Base-by-base conservation (phyloP, 1,140 invertebrate species). In the Leptinotarsa undecemlineata region DNA sequence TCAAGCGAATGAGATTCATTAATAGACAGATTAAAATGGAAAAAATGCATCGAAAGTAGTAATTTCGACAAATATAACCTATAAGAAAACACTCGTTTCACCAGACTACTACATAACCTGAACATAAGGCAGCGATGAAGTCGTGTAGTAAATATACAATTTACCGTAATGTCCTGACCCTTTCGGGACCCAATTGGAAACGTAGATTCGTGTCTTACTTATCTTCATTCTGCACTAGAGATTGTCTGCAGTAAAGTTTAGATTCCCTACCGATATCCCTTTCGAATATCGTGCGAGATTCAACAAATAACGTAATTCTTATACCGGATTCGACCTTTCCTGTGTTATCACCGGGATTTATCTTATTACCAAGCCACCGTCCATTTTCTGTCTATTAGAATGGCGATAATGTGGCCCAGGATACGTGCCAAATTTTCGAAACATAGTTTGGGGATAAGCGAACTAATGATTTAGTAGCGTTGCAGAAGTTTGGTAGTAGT, bases 391-490 rank as follows among this genome's bases (percentile, higher is more conserved):
- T 64, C 63, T 64, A 64, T 64, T 64, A 21, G 20, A 64, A 64
- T 64, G 20, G 20, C 26, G 63, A 64, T 64, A 64, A 64, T 64
- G 63, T 20, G 20, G 63, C 20, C 15, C 63, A 6, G 63, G n/a
- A 64, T 64, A 64, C 63, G 63, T 64, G 63, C 63, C 63, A 64
- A 64, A 64, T 64, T 64, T 64, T 64, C 63, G 63, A 33, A 64
- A 64, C 63, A 64, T 64, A 33, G 63, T 64, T 64, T 21, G 20
- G 26, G 63, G 26, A 64, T 64, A 64, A 64, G 20, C n/a, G 20
- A 33, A 64, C 20, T 64, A 33, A 64, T 23, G 63, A 64, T 64
- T 64, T 64, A 64, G 63, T 15, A 20, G 63, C 20, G 63, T 64
- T 64, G 15, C 17, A 64, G 63, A 21, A 64, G 20, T 64, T 64